phyloP scores from a whole-genome alignment of 1,140 invertebrate species.

The Polyergus mexicanus region DNA sequence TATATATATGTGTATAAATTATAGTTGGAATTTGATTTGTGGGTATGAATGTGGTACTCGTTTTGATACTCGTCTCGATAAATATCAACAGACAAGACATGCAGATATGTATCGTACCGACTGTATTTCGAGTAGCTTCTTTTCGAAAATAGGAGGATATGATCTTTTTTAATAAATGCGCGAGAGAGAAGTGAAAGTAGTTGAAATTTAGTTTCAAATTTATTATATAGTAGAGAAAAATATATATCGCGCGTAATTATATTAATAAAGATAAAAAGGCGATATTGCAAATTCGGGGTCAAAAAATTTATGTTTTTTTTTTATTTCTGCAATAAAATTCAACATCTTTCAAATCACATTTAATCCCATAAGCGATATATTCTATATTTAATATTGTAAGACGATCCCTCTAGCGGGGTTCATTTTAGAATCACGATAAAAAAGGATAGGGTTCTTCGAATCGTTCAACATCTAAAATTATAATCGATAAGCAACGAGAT shows the following conservation, averaged over 20 bases:
- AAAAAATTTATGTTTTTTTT: not conserved
- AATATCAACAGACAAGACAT: constrained; percentile 3
- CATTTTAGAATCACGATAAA: constrained; percentile 8
- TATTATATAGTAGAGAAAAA: constrained; percentile 9
- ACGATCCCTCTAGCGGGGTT: not conserved
- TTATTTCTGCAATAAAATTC: constrained; percentile 18
- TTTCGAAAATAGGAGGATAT: not conserved
- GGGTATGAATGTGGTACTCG: not conserved
- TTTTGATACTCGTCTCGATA: constrained; percentile 19
- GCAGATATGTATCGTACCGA: constrained; percentile 35
- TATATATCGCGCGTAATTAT: not conserved
- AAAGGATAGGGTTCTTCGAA: not conserved
- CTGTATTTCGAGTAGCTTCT: not conserved
- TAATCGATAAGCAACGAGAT: constrained; percentile 11
- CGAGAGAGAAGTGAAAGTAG: not conserved
- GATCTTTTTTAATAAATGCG: not conserved
- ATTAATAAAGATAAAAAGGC: not conserved
- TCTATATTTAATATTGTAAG: not conserved
- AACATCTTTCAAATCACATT: not conserved
- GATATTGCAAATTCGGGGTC: not conserved
- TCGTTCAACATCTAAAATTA: constrained; percentile 6
- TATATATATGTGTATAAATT: too few relatives aligned
- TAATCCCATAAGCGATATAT: not conserved
- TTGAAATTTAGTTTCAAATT: not conserved
- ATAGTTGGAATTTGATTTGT: not conserved